Base-by-base conservation (phyloP, 1,140 invertebrate species). In the Saxidomus purpurata region DNA sequence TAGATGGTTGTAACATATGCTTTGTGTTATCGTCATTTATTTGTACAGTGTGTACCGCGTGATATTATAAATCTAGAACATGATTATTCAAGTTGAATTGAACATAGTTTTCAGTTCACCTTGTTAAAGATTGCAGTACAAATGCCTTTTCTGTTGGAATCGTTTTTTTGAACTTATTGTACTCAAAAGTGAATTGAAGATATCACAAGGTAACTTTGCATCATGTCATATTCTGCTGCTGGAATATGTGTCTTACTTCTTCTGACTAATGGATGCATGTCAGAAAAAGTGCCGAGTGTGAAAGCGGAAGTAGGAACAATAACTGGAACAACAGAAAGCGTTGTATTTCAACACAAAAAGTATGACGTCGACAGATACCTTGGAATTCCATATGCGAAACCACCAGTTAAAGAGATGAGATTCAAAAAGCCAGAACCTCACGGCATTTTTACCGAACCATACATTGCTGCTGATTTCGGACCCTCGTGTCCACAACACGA, bases 361-460 rank as follows among this genome's bases (percentile, higher is more conserved):
- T 49, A 79, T 49, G 11, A 28, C 17, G 28, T 55, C 19, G 34
- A 52, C 22, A 31, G 25, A 28, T 79, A 34, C n/a, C 74, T 79
- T 25, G 74, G 74, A 6, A 93, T 93, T 28, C 93, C 93, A 38
- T 93, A 81, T 85, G 93, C 89, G 36, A 85, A 92, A 82, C 88
- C 92, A 22, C 93, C 93, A n/a, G 76, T 92, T 4, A 90, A 81
- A 59, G 61, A 91, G 1, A 43, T 92, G 38, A 40, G 91, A 71
- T 93, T 93, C 34, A 80, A 63, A 77, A 87, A 89, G 79, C 90
- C 93, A 3, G n/a, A 86, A n/a, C 40, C 87, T 47, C 59, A 77
- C 25, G 82, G 77, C 1, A 8, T 25, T 76, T 91, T 89, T 80
- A 38, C 77, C 17, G 82, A 40, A 15, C 74, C 67, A 40, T 67